Percentiles rank a stretch among this genome's conserved stretches.
phyloP scores from a whole-genome alignment of 1,140 invertebrate species.

The Rhysida immarginata region DNA sequence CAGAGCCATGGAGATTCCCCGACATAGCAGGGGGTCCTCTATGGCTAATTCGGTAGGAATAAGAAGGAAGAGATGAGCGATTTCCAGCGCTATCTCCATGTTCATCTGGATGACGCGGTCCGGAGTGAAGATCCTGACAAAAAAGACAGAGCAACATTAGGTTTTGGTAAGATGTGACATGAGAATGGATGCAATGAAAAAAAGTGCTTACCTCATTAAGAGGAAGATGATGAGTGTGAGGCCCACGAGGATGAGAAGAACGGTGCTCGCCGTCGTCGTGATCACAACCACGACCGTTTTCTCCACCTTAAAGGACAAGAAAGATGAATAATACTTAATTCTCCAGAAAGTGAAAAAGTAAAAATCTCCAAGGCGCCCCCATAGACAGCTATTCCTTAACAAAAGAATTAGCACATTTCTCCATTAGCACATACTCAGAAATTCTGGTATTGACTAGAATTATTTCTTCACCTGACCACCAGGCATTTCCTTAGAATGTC shows the following conservation, averaged over 20 bases:
- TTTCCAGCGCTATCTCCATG: constrained; percentile 24
- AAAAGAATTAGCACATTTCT: not conserved
- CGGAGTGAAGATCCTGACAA: constrained; percentile 20
- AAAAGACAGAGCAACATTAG: not conserved
- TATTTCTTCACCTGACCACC: not conserved
- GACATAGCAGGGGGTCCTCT: constrained; percentile 13
- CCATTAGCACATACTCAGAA: not conserved
- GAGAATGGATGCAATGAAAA: not conserved
- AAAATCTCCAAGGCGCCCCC: not conserved
- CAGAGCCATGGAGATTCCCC: constrained; percentile 20
- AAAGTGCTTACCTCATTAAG: constrained; percentile 14
- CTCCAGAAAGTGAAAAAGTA: not conserved
- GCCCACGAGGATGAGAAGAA: constrained; percentile 22
- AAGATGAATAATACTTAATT: not conserved
- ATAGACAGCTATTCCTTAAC: not conserved
- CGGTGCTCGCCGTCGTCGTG: constrained; percentile 22
- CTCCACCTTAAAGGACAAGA: constrained; percentile 11
- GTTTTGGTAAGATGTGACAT: not conserved
- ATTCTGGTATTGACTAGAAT: not conserved
- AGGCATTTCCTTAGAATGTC: too few relatives aligned
- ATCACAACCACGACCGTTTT: constrained; percentile 23
- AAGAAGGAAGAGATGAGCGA: constrained; percentile 23
- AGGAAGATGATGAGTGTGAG: constrained; percentile 22
- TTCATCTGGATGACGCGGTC: constrained; percentile 27
- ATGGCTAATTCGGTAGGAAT: constrained; percentile 14